Evolutionary conservation across 2,888 invertebrate species (phyloP), one percentile per base, ranked within the genome.

Genomic region (Acanthoscelides obtectus): DNA sequence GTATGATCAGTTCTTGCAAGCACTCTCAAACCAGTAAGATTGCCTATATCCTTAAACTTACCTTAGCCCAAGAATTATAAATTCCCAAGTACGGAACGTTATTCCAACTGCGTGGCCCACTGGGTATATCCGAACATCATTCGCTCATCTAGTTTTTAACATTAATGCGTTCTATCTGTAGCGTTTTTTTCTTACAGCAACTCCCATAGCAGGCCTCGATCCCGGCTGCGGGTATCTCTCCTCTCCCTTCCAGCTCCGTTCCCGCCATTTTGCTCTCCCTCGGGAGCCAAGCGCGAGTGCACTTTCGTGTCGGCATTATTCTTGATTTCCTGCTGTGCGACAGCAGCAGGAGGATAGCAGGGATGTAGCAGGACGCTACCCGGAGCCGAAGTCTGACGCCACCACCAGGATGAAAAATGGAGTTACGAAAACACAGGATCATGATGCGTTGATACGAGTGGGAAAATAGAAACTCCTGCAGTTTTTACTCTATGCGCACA

Each of bases 261-360:
- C 79, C 79, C 84, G 83, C 83, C 84, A 83, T 83, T 83, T 83
- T 82, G 80, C 77, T 78, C 83, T 83, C 84, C 86, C 80, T 78
- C 83, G 86, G 86, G 69, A 64, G 20, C 86, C 82, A 81, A 80
- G 78, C 80, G 82, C 86, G 87, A 88, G 88, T 88, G 88, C 88
- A 87, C 88, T 88, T 89, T 87, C 89, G 87, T 89, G 89, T 89
- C 88, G 87, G 87, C 88, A 89, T 89, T 89, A 89, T 88, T 89
- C 89, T 88, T 89, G 89, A 89, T 89, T 88, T 88, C 87, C 87
- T 83, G 86, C 83, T 84, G 86, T 86, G 87, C 83, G 83, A 83
- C 81, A 80, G 80, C 75, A 80, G 80, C 79, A 78, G 77, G 75
- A 45, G 45, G 45, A 45, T 45, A 45, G 45, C 45, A 45, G 45